Evolutionary conservation across 2,797 vertebrate genomes (phyloP), one percentile per base, ranked within the genome.

Genomic region (Falco concolor): DNA sequence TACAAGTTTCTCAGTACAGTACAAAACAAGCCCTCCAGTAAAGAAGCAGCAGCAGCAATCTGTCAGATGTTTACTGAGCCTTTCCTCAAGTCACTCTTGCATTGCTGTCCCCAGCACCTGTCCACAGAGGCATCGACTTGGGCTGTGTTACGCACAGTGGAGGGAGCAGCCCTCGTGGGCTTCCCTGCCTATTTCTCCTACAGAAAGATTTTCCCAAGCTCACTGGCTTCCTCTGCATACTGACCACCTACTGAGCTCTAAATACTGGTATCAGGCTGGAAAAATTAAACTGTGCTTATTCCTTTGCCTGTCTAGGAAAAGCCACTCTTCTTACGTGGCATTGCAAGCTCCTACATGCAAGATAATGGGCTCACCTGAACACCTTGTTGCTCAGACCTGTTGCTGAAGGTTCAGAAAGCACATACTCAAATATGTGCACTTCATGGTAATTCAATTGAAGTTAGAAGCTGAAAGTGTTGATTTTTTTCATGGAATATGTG

Each of bases 31-130:
- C 94, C 93, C 94, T 94, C 56, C 89, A 95, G 96, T 63, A 78
- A 96, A 65, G 88, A 69, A 92, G 81, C 20, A 3, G 94, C 88
- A 96, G 93, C 77, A 92, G 79, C 85, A 88, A 84, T 95, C 72
- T 40, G 77, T 94, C 94, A 96, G 85, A 49, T 86, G 36, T 44
- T 84, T 49, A 86, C 93, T 49, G 87, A 95, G 87, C 89, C 47
- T 94, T 90, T 19, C 83, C 77, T 79, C 12, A 10, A 61, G 73
- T 69, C 73, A 53, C 42, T 90, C 50, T 59, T 15, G 8, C 25
- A 0, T 28, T 38, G 45, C 69, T 56, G 34, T 56, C 54, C 75
- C 50, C 20, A 1, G 44, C 25, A 70, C 82, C 89, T 80, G 64
- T 3, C 82, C 2, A 0, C 50, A 36, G 73, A 73, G 50, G 11